Percentiles rank a stretch among this genome's conserved stretches.
phyloP scores from a whole-genome alignment of 2,797 vertebrate species.

The Dermochelys coriacea region DNA sequence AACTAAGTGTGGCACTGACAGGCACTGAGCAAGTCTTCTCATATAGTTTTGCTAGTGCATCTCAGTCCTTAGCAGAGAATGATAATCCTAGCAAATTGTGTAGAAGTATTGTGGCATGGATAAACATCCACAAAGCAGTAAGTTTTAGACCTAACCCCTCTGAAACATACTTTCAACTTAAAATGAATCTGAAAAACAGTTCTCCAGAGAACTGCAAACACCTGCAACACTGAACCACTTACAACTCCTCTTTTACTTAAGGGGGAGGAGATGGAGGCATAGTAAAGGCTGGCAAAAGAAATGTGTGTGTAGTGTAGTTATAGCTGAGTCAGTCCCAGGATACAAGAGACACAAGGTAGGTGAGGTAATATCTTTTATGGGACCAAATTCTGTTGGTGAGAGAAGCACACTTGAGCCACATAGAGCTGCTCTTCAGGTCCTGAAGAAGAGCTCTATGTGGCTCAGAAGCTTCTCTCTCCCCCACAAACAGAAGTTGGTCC shows the following conservation, averaged over 20 bases:
- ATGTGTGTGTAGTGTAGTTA: rapidly evolving
- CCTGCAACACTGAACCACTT: background rate
- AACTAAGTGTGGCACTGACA: background rate
- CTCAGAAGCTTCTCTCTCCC: background rate
- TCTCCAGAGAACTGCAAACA: no score
- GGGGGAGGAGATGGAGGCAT: background rate
- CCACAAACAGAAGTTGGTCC: background rate
- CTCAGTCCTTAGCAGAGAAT: background rate
- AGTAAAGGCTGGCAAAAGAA: background rate
- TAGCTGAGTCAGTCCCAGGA: background rate
- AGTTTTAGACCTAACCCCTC: background rate
- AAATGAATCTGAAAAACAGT: background rate
- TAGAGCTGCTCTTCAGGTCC: background rate
- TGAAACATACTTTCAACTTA: background rate
- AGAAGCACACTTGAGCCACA: background rate
- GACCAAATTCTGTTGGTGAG: background rate
- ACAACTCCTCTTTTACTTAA: background rate
- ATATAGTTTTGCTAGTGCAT: background rate
- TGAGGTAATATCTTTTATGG: background rate
- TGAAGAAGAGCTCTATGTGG: background rate
- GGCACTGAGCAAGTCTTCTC: background rate
- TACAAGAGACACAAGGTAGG: background rate
- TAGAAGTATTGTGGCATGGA: background rate
- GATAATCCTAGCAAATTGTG: background rate
- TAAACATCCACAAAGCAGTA: background rate